phyloP scores from a whole-genome alignment of 2,113 vertebrate genomes.

The Gorsachius goisagi region DNA sequence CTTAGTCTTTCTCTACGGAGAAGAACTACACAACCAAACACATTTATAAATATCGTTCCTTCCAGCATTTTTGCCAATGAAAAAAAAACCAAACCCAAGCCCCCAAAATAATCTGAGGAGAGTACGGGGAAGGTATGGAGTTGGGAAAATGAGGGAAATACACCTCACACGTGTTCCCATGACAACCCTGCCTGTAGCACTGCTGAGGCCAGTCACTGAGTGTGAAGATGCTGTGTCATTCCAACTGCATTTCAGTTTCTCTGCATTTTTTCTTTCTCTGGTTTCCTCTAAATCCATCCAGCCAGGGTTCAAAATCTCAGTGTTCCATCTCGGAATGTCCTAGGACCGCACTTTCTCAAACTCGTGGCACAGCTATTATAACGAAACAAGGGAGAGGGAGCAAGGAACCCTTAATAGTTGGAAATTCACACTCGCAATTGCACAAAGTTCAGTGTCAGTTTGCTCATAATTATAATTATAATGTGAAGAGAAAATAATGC shows the following conservation, averaged over 20 bases:
- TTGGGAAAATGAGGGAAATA: background rate
- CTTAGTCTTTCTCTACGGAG: background rate
- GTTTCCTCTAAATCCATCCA: background rate
- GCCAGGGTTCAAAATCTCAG: background rate
- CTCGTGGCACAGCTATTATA: accelerated
- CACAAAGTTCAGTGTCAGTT: background rate
- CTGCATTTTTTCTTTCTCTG: background rate
- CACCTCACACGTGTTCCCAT: slow-evolving; percentile 38
- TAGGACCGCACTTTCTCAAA: background rate
- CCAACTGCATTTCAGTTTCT: slow-evolving; percentile 3
- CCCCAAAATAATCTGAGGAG: background rate
- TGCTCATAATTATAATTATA: background rate
- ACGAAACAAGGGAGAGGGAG: background rate
- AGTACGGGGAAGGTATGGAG: background rate
- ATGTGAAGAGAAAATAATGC: background rate
- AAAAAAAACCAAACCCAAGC: background rate
- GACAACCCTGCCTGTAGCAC: slow-evolving; percentile 41
- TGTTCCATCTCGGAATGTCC: background rate
- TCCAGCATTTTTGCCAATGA: background rate
- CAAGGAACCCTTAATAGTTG: background rate
- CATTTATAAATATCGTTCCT: background rate
- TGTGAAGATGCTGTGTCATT: slow-evolving; percentile 51
- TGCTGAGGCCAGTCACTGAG: background rate
- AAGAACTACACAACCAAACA: background rate
- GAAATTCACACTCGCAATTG: background rate